Conservation (phyloP, 2,113 vertebrate genomes). For the Podarcis raffonei region DNA sequence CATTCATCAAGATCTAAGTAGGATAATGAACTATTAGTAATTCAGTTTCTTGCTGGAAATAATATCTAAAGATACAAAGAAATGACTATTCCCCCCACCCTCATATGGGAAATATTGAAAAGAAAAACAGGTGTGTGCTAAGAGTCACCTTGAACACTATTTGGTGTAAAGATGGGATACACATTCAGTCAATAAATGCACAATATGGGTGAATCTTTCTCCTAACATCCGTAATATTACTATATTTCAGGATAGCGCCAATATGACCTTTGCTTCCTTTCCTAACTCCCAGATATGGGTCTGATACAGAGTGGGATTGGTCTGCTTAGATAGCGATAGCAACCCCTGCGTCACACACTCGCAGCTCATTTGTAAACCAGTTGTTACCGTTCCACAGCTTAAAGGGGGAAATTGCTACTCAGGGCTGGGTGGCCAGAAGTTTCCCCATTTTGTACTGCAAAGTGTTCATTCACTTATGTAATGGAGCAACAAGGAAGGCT, state of each 20-base stretch:
- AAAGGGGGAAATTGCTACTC: neutral
- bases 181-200: neutral
- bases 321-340: neutral
- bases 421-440: neutral
- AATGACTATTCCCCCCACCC: neutral
- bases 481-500: neutral
- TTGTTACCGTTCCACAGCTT: neutral
- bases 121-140: neutral
- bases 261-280: neutral
- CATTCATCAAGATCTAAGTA: constrained; percentile 85
- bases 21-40: constrained; percentile 8
- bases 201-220: neutral
- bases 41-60: constrained; percentile 19
- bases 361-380: neutral
- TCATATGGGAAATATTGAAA: neutral
- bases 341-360: neutral
- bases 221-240: neutral
- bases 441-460: neutral
- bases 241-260: neutral
- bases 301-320: neutral
- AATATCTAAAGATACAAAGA: neutral
- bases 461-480: neutral
- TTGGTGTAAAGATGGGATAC: too few species aligned
- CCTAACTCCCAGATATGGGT: neutral
- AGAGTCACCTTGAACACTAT: too few species aligned